Evolutionary conservation across 2,888 invertebrate species (phyloP).

Genomic region (Drosophila neotestacea): DNA sequence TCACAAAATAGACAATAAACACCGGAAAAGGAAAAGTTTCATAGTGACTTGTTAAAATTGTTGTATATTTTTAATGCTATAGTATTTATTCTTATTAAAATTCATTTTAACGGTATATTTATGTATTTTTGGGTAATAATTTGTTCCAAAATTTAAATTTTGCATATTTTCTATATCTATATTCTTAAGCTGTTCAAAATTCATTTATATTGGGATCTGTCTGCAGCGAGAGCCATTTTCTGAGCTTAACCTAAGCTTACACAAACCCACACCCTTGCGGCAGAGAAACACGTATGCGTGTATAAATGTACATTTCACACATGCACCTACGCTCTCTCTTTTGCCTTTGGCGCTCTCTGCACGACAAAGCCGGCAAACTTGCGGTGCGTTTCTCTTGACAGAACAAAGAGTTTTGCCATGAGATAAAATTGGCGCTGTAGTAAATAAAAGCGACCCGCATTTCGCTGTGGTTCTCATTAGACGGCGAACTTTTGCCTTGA

Average conservation of each 20-base stretch:
- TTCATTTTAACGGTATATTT: too few species aligned
- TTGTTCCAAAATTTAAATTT: too few species aligned
- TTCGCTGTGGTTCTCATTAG: conserved; percentile 57
- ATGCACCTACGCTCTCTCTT: conserved; percentile 5
- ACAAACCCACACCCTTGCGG: background rate
- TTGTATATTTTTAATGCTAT: too few species aligned
- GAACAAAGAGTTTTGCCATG: conserved; percentile 26
- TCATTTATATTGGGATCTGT: too few species aligned
- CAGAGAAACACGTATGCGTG: background rate
- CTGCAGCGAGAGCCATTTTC: background rate
- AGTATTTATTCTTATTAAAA: too few species aligned
- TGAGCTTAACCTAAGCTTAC: background rate
- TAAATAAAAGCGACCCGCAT: conserved; percentile 62
- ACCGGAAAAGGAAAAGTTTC: too few species aligned
- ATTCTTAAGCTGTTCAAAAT: too few species aligned
- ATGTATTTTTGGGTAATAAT: too few species aligned
- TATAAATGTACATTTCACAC: background rate
- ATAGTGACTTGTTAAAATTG: too few species aligned
- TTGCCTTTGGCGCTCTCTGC: conserved; percentile 21
- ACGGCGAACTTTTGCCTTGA: conserved; percentile 51
- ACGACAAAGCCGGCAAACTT: conserved; percentile 43
- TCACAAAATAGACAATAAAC: too few species aligned
- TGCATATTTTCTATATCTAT: too few species aligned
- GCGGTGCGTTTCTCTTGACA: conserved; percentile 27
- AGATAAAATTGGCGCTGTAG: conserved; percentile 9